Evolutionary conservation across 2,797 vertebrate genomes (phyloP), one percentile per base, ranked within the genome.

Genomic region (Sorex maritimensis): DNA sequence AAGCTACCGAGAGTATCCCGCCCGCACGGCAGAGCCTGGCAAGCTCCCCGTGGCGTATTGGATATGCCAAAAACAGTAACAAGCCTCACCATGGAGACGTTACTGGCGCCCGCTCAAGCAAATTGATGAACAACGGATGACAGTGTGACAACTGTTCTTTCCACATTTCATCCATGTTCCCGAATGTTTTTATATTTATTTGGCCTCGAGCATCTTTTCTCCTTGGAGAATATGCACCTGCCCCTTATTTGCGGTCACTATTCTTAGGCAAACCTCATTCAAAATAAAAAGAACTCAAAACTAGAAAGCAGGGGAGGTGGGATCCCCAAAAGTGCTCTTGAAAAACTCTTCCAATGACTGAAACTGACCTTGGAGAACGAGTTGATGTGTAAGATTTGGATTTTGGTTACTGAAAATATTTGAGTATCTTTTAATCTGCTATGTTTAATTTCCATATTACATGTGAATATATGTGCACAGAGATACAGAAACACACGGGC

Each of bases 251-350:
- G 41, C 83, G 81, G 58, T 55, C 30, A 30, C 41, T 89, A 55
- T 84, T 80, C 46, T 83, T 6, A 44, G 67, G 30, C 8, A 77
- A 19, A 23, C 83, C 72, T 61, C 93, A 84, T 67, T 83, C 49
- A 84, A 93, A 92, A 90, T 72, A 46, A 81, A 95, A 95, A 69
- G 41, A 72, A 90, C 26, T 71, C 11, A 67, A 26, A 96, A 83
- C 9, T 73, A 4, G 74, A 74, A 82, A 85, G 90, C 28, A 85
- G 52, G 61, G 34, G 6, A 86, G 88, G 94, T 28, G 63, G 61
- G 81, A 88, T 41, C 81, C n/a, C 67, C 55, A 79, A 88, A 23
- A 28, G 5, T 41, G 19, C 11, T 88, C 26, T 9, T 23, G 21
- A 71, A 71, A 65, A 65, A 24, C 23, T 44, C 41, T 44, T 7